Evolutionary conservation across 2,113 vertebrate genomes (phyloP), one percentile per base, ranked within the genome.

Genomic region (Ceratotherium simum): DNA sequence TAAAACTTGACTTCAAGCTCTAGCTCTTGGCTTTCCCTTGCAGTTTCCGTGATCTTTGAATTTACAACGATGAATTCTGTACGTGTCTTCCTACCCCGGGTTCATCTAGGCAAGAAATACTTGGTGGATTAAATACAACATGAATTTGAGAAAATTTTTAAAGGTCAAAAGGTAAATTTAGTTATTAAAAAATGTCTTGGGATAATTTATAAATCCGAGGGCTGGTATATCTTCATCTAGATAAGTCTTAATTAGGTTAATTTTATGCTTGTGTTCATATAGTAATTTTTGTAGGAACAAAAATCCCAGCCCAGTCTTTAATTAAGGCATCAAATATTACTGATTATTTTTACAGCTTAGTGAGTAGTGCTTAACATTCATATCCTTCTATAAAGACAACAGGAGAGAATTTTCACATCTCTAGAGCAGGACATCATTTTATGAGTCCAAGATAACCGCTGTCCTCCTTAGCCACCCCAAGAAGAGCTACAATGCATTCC

Each of bases 1-100:
- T 90, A 97, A 98, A 97, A 97, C 76, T 97, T 70, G 58, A 97
- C 88, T 97, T 91, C 42, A 83, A 93, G 65, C 46, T 64, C 39
- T n/a, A 80, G 83, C 90, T 90, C 97, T 98, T 98, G 96, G 96
- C 85, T 97, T 96, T 12, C 3, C 39, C 89, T 60, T 42, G 20
- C 10, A 11, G 0, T 58, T 72, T 73, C 80, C 39, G 51, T 7
- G 23, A 33, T 90, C 72, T 48, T 85, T 14, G n/a, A 76, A 84
- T 67, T 46, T 67, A 27, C 39, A 90, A 13, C 9, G 27, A 42
- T 11, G 12, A 46, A 58, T 89, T 92, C 48, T 39, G 1, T 56
- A 17, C 14, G 27, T 60, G 33, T 89, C 62, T 81, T 54, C 21
- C 14, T 65, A 65, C 0, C 1, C 14, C n/a, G 5, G 11, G 4